These are phyloP conservation scores for Rhyzopertha dominica DNA, from an alignment of 1,140 invertebrate genomes.

Conservation along the genomic window DNA sequence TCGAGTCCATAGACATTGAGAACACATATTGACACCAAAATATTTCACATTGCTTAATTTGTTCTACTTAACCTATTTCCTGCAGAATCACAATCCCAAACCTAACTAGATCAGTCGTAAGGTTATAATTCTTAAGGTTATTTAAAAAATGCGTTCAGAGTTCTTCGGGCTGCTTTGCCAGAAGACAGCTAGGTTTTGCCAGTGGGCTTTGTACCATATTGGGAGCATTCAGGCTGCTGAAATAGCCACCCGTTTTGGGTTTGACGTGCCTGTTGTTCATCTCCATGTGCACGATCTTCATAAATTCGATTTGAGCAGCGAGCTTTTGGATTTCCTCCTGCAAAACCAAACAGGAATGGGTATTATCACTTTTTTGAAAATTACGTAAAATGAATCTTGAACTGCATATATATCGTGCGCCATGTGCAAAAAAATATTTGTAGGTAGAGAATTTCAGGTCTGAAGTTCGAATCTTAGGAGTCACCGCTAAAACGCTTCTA, in stretches of 20 bases:
- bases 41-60: no score
- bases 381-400: not conserved
- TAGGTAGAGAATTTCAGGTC: not conserved
- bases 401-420: not conserved
- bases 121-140: no score
- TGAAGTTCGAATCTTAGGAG: not conserved
- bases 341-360: conserved; percentile 9
- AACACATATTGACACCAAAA: no score
- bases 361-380: not conserved
- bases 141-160: no score
- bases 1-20: no score
- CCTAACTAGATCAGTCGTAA: no score
- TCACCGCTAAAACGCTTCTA: no score
- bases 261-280: conserved; percentile 84
- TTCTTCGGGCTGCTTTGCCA: conserved; percentile 36
- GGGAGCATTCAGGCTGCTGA: conserved; percentile 52
- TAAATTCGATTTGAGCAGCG: conserved; percentile 85
- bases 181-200: conserved; percentile 44
- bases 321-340: conserved; percentile 87
- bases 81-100: no score
- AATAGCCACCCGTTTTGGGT: conserved; percentile 74
- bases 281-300: conserved; percentile 91
- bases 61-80: no score
- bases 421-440: not conserved
- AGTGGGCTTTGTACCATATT: conserved; percentile 48